Percentiles rank a stretch among this genome's conserved stretches.
Evolutionary conservation across 2,113 vertebrate species (phyloP).

Genomic region (Phainopepla nitens): DNA sequence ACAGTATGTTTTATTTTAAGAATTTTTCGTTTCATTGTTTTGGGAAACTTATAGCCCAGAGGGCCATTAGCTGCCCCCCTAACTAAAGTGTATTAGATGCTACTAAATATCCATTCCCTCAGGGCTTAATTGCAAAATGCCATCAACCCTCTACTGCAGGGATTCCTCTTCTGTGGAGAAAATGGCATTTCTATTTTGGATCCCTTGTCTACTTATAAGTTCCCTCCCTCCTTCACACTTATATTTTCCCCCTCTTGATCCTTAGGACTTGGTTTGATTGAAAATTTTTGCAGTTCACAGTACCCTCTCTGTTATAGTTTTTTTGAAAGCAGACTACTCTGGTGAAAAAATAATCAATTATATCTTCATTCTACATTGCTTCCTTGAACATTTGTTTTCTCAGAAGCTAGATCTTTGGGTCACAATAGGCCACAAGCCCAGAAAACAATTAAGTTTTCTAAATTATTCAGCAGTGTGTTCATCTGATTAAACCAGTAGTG

Average conservation of each 20-base stretch:
- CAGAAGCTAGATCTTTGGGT: not conserved
- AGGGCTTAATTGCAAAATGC: not conserved
- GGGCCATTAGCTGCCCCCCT: not conserved
- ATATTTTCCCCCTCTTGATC: not conserved
- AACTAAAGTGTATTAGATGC: not conserved
- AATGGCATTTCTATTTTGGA: not conserved
- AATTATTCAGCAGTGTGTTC: constrained; percentile 1
- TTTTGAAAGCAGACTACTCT: not conserved
- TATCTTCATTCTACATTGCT: not conserved
- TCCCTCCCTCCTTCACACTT: not conserved
- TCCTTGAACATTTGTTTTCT: not conserved
- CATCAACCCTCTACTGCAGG: not conserved
- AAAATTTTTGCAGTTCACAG: not conserved
- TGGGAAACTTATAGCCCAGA: not conserved
- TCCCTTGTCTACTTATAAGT: not conserved
- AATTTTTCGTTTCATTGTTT: not conserved
- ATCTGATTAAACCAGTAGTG: constrained; percentile 37
- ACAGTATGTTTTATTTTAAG: not conserved
- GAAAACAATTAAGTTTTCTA: constrained; percentile 23
- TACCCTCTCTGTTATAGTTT: not conserved
- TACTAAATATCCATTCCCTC: not conserved
- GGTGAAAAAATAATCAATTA: not conserved
- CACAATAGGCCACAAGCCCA: not conserved
- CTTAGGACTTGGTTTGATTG: not conserved
- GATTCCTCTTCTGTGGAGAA: not conserved